Evolutionary conservation across 1,140 invertebrate species (phyloP).

Genomic region (Lepidurus couesii): DNA sequence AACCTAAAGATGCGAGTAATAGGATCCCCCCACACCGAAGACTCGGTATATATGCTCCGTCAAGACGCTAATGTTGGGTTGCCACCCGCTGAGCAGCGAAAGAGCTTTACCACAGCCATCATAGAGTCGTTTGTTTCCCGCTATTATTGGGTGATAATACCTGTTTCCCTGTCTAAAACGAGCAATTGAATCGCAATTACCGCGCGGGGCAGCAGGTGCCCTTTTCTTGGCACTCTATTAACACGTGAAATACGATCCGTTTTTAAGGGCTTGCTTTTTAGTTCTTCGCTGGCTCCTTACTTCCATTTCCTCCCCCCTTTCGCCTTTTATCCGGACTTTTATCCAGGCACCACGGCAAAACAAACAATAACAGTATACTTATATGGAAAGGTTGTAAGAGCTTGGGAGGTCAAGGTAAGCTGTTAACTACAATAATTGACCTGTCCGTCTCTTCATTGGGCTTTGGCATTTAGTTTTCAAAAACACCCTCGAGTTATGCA

Average conservation of each 20-base stretch:
- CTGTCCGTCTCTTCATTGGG: no score
- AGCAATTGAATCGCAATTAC: conserved; percentile 15
- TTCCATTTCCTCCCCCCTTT: no score
- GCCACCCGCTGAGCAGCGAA: not conserved
- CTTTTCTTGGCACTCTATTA: not conserved
- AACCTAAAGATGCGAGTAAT: not conserved
- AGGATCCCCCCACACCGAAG: not conserved
- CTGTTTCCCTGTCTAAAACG: conserved; percentile 6
- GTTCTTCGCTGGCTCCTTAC: not conserved
- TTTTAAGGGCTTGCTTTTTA: not conserved
- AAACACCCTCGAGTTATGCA: no score
- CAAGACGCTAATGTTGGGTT: not conserved
- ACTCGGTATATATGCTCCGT: not conserved
- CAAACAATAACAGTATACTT: no score
- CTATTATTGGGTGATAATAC: conserved; percentile 22
- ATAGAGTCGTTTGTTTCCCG: conserved; percentile 21
- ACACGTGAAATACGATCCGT: not conserved
- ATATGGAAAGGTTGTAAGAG: no score
- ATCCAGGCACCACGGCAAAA: no score
- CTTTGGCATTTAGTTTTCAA: no score
- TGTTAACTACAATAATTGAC: no score
- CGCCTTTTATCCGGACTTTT: no score
- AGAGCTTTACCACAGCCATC: not conserved
- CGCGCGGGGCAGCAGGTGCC: not conserved
- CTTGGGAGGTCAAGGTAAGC: no score